Evolutionary conservation across 2,888 invertebrate species (phyloP), one percentile per base, ranked within the genome.

Genomic region (Himalopsyche tibetana): DNA sequence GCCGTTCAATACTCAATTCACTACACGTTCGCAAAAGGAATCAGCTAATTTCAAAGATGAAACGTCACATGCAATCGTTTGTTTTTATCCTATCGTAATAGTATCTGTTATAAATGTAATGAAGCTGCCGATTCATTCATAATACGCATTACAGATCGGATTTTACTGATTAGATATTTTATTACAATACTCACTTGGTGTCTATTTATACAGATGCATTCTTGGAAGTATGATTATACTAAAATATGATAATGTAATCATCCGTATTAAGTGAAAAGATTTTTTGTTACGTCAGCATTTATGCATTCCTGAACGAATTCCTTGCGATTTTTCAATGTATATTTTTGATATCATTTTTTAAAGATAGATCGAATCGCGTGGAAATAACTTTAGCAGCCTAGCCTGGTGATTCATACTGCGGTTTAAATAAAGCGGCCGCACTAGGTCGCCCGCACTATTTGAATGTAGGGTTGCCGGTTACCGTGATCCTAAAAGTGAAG

Each of bases 361-460:
- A 74, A 74, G 74, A 74, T 74, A 74, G 38, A 74, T 74, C 74
- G 74, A 36, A 74, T 74, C 74, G 74, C 74, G 74, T 74, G 74
- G 74, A 74, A 74, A 74, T 74, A 74, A 38, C 74, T 74, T 74
- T 36, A 36, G 74, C 74, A 74, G 74, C 74, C 74, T 63, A 74
- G 74, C 74, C 74, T 74, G 74, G 36, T 74, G 74, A 74, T 38
- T 74, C 74, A 74, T 74, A 74, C 74, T 74, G 74, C 74, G 74
- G 74, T 74, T 74, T 74, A 74, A 74, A 74, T 74, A 74, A 36
- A 74, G 36, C 36, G 74, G 74, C 74, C 74, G 74, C 74, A 74
- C 74, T 74, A 74, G 74, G 74, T 74, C 74, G 74, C 74, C 74
- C 74, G 74, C 74, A 74, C 74, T 74, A 74, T 74, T 74, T 38